Evolutionary conservation across 2,888 invertebrate genomes (phyloP).

Genomic region (Scaptomyza polygonia): DNA sequence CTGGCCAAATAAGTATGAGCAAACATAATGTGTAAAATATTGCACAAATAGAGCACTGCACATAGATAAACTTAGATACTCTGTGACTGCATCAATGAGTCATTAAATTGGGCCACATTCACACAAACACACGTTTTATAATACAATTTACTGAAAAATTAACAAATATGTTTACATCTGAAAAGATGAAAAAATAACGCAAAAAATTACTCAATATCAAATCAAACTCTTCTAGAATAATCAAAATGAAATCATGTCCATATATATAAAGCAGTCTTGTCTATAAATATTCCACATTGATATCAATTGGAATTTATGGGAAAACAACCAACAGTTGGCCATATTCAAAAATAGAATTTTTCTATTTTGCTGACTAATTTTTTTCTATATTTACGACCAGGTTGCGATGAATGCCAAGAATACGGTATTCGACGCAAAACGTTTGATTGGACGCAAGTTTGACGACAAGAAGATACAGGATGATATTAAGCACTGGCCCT

Average conservation of each 20-base stretch:
- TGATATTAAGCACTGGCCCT: constrained; percentile 94
- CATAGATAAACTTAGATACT: neutral
- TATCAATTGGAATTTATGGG: neutral
- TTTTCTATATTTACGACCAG: constrained; percentile 80
- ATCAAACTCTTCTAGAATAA: no score
- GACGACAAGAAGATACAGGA: constrained; percentile 91
- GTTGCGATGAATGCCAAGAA: constrained; percentile 92
- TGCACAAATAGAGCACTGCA: neutral
- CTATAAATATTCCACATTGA: neutral
- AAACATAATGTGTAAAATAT: neutral
- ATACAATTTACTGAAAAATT: neutral
- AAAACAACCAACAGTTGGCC: constrained; percentile 14
- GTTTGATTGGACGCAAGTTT: constrained; percentile 92
- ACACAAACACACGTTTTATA: neutral
- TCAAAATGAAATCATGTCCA: neutral
- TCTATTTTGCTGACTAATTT: constrained; percentile 27
- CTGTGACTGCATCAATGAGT: neutral
- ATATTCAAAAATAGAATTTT: constrained; percentile 35
- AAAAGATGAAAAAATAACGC: no score
- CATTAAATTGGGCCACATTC: constrained; percentile 1
- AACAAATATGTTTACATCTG: constrained; percentile 7
- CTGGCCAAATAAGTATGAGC: constrained; percentile 44
- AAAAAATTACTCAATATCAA: no score
- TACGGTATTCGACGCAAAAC: constrained; percentile 93
- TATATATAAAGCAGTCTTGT: neutral